A percentile compares a stretch with the other conserved stretches of the same genome.
These are phyloP conservation scores for Chydorus sphaericus DNA, from an alignment of 2,888 invertebrate species.

Conservation along the genomic window DNA sequence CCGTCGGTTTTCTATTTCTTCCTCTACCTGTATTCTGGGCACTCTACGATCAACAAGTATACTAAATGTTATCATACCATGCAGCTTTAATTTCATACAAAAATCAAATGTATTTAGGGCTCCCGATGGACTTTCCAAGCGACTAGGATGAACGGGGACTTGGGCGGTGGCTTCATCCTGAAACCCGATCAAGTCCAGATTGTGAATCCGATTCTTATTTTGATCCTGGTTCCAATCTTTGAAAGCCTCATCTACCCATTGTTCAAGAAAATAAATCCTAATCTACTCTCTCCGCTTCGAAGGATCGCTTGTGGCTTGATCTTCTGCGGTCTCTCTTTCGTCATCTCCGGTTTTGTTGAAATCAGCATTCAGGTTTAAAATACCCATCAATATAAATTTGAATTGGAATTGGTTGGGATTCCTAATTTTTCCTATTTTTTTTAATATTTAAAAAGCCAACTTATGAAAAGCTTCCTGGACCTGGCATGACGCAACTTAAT, in stretches of 20 bases:
- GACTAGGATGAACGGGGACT: conserved; percentile 65
- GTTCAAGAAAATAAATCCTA: conserved; percentile 48
- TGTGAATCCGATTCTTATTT: conserved; percentile 69
- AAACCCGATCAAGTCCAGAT: conserved; percentile 95
- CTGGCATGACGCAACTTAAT: conserved; percentile 37
- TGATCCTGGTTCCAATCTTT: conserved; percentile 71
- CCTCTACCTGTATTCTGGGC: conserved; percentile 97
- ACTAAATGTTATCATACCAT: neutral
- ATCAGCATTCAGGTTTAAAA: conserved; percentile 46
- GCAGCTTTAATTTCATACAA: neutral
- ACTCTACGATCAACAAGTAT: conserved; percentile 82
- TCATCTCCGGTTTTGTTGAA: conserved; percentile 73
- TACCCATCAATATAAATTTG: neutral
- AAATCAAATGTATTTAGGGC: conserved; percentile 42
- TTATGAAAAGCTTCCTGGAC: conserved; percentile 30
- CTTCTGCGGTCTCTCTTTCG: conserved; percentile 67
- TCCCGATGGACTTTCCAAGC: conserved; percentile 90
- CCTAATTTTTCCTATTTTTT: too few relatives aligned
- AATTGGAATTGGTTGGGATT: conserved; percentile 17
- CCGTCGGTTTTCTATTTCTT: conserved; percentile 64
- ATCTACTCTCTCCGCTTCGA: conserved; percentile 61
- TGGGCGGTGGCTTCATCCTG: conserved; percentile 52
- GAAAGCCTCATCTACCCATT: conserved; percentile 66
- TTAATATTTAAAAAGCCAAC: too few relatives aligned
- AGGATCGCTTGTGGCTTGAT: conserved; percentile 77